These are phyloP conservation scores for Caenorhabditis wallacei DNA, from an alignment of 2,888 invertebrate genomes.

Conservation along the genomic window DNA sequence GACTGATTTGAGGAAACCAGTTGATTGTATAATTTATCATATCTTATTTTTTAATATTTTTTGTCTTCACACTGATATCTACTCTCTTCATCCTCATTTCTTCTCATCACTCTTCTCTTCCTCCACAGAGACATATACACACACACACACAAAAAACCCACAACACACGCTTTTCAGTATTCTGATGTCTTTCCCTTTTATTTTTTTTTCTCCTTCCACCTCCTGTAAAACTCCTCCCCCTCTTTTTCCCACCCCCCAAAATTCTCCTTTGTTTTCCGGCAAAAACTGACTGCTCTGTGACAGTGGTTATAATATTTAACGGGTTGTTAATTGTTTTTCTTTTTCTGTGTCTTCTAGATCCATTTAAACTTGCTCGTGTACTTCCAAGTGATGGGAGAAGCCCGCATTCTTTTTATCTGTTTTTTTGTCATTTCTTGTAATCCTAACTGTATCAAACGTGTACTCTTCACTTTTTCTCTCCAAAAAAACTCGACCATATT, in stretches of 20 bases:
- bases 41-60: conserved; percentile 12
- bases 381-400: conserved; percentile 56
- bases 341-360: background rate
- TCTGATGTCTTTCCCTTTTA: conserved; percentile 48
- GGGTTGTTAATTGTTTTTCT: conserved; percentile 38
- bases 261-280: conserved; percentile 48
- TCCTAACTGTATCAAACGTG: conserved; percentile 51
- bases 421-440: conserved; percentile 9
- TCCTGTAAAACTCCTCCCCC: background rate
- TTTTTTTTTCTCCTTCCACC: conserved; percentile 46
- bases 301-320: conserved; percentile 50
- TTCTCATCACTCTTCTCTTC: conserved; percentile 26
- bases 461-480: conserved; percentile 22
- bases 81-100: conserved; percentile 20
- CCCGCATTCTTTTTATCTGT: background rate
- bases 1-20: conserved; percentile 76
- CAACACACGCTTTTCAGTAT: conserved; percentile 64
- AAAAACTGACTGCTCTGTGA: conserved; percentile 58
- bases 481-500: conserved; percentile 45
- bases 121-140: conserved; percentile 16
- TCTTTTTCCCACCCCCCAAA: too few species aligned
- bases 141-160: conserved; percentile 23
- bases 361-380: conserved; percentile 26
- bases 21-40: conserved; percentile 30
- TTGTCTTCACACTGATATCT: conserved; percentile 4